Percentiles rank a stretch among this genome's conserved stretches.
phyloP scores from a whole-genome alignment of 1,140 invertebrate species.

The Chironomus tepperi region DNA sequence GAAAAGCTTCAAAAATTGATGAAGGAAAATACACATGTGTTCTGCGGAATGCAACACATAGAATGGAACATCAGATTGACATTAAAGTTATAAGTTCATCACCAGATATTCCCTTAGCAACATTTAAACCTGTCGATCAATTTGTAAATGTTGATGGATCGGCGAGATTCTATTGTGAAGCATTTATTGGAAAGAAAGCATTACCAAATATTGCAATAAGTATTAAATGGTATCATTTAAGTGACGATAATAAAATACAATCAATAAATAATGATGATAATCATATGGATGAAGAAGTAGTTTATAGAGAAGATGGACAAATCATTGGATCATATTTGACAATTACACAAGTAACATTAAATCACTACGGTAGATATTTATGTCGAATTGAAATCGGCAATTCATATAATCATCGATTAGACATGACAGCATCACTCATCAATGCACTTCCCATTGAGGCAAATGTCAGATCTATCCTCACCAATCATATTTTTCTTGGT shows the following conservation, averaged over 20 bases:
- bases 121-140: constrained; percentile 46
- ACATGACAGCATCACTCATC: constrained; percentile 25
- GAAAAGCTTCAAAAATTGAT: constrained; percentile 49
- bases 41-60: constrained; percentile 58
- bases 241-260: constrained; percentile 3
- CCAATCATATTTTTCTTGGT: neutral
- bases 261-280: neutral
- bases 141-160: constrained; percentile 47
- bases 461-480: neutral
- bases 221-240: constrained; percentile 25
- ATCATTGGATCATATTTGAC: constrained; percentile 59
- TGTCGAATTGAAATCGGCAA: constrained; percentile 40
- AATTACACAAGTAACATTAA: constrained; percentile 47
- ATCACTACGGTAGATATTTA: constrained; percentile 59
- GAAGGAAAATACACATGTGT: constrained; percentile 64
- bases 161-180: constrained; percentile 62
- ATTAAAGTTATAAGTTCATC: constrained; percentile 50
- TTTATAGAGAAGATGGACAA: constrained; percentile 54
- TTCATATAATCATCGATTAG: constrained; percentile 24
- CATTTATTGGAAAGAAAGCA: constrained; percentile 52
- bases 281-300: constrained; percentile 26
- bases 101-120: constrained; percentile 46
- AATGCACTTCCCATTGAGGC: constrained; percentile 20
- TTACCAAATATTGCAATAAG: constrained; percentile 24
- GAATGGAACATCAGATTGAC: constrained; percentile 51